Base-by-base conservation (phyloP, 2,113 vertebrate species). In the Penelope pileata region DNA sequence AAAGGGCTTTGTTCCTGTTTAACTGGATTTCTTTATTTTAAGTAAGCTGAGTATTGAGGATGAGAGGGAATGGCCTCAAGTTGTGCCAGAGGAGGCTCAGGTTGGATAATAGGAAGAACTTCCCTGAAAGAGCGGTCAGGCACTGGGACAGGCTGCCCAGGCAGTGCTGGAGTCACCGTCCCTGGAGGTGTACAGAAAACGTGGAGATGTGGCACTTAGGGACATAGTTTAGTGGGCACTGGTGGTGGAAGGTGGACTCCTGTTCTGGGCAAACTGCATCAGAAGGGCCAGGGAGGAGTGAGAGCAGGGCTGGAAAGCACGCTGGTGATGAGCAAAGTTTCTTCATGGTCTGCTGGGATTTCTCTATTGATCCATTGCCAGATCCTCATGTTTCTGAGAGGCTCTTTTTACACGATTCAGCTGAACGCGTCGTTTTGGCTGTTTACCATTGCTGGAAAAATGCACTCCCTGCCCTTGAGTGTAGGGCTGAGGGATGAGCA, bases 391-490 rank as follows among this genome's bases (percentile, higher is more conserved):
- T 93, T 95, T 83, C 93, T 16, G 75, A 62, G 50, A 36, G 42
- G 87, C 94, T 96, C 91, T 90, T 93, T 83, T 96, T 96, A 96
- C 95, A 51, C 51, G 0, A 70, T 6, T 96, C 93, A 94, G 95
- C 93, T 88, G 90, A 95, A 93, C 1, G n/a, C 54, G 54, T 90
- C 62, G 0, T 73, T 73, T 77, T 79, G 91, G 62, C 78, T 73
- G 79, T 6, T 34, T 64, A n/a, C 30, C 3, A 3, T 29, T 0
- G 1, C 78, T 88, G 91, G 87, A 51, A 85, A 69, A 74, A n/a
- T 6, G 82, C 12, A 1, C 84, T 66, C 78, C 59, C 84, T 90
- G 90, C 56, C 91, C 95, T 95, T 96, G 93, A 50, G 26, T 6
- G 89, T 56, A 10, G 34, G 58, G 93, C 23, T 62, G 91, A 80